A percentile compares a stretch with the other conserved stretches of the same genome.
These are phyloP conservation scores for Anastrepha ludens DNA, from an alignment of 1,140 invertebrate species.

Conservation along the genomic window DNA sequence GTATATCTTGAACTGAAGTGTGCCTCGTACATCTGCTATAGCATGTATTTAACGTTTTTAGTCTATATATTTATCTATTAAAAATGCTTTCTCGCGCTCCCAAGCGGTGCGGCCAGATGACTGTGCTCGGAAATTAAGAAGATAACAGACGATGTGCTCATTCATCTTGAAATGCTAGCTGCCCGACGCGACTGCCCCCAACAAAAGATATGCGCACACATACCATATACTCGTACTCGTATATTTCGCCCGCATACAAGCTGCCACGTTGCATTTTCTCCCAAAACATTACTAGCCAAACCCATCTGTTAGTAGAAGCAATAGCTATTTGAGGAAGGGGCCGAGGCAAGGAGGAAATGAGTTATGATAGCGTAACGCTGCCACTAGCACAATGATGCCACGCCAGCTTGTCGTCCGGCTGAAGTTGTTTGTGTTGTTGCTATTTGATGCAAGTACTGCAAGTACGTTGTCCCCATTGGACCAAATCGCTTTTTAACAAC, in stretches of 20 bases:
- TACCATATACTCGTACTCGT: not conserved
- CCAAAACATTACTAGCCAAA: constrained; percentile 3
- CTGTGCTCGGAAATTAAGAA: constrained; percentile 54
- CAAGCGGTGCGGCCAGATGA: not conserved
- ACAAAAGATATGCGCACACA: not conserved
- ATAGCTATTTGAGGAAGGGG: not conserved
- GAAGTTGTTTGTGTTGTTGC: constrained; percentile 20
- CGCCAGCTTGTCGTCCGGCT: constrained; percentile 6
- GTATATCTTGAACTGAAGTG: too few species aligned
- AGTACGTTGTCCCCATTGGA: constrained; percentile 14
- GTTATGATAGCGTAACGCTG: constrained; percentile 32
- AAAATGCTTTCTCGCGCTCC: not conserved
- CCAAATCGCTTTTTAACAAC: constrained; percentile 56
- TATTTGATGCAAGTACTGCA: constrained; percentile 23
- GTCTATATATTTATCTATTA: not conserved
- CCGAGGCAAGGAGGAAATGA: constrained; percentile 29
- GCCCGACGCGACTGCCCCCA: not conserved
- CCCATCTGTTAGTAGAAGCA: constrained; percentile 2
- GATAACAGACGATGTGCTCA: constrained; percentile 54
- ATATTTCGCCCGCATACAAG: not conserved
- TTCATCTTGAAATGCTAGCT: constrained; percentile 44
- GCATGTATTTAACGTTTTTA: not conserved
- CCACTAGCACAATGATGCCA: constrained; percentile 26
- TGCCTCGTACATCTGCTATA: not conserved
- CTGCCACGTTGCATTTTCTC: constrained; percentile 30